These are phyloP conservation scores for Falcunculus frontatus DNA, from an alignment of 2,113 vertebrate species.

Conservation along the genomic window DNA sequence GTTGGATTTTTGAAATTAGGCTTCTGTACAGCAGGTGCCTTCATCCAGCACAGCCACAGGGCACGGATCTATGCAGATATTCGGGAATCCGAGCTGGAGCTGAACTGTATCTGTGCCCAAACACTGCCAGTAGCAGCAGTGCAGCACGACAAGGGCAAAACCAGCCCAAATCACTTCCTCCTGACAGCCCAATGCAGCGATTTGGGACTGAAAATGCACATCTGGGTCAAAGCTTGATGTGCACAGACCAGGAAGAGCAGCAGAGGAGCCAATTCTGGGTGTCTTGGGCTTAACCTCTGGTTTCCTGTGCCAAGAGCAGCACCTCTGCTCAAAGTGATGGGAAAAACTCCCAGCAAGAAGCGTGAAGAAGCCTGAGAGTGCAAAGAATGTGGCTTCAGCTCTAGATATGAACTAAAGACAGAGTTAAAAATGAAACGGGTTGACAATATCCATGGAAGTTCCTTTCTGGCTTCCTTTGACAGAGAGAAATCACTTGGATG, in stretches of 20 bases:
- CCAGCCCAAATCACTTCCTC: neutral
- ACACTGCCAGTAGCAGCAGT: neutral
- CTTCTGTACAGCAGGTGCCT: neutral
- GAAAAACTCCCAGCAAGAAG: neutral
- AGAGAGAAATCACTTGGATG: neutral
- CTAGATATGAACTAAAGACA: neutral
- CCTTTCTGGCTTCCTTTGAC: neutral
- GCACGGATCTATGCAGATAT: neutral
- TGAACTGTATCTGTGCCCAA: neutral
- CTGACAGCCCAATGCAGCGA: neutral
- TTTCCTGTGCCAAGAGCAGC: neutral
- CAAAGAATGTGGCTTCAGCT: neutral
- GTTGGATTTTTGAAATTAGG: neutral
- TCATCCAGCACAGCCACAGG: neutral
- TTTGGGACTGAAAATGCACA: neutral
- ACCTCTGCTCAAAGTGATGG: neutral
- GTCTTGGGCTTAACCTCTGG: neutral
- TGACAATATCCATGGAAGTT: neutral
- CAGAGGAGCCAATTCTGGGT: neutral
- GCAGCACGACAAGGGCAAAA: neutral
- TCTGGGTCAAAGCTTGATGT: neutral
- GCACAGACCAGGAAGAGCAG: neutral
- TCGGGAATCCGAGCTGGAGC: neutral
- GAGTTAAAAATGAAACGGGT: neutral
- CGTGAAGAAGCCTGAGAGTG: fast-evolving